Conservation (phyloP, 35 echinoderm and acorn worm genomes). For the Patiria miniata region DNA sequence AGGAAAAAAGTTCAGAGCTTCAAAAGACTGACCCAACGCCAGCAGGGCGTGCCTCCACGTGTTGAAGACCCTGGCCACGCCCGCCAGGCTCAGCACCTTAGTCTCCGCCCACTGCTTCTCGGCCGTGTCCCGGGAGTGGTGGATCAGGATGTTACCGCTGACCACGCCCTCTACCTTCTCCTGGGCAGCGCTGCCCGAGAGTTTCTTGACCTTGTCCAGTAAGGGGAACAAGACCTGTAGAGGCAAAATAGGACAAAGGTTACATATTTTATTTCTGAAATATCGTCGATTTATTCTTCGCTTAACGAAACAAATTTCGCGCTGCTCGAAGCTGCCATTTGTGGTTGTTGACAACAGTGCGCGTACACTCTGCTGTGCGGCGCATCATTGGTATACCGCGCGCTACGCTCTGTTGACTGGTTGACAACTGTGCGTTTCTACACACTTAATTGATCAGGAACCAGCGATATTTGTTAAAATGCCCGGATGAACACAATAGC, state of each 20-base stretch:
- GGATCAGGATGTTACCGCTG: slow-evolving; percentile 86
- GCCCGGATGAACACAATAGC: too few species aligned
- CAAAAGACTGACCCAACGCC: slow-evolving; percentile 66
- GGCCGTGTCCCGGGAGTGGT: slow-evolving; percentile 95
- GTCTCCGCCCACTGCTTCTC: slow-evolving; percentile 99
- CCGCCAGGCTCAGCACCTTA: slow-evolving; percentile 92
- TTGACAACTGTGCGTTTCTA: too few species aligned
- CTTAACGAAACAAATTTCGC: too few species aligned
- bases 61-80: slow-evolving; percentile 98
- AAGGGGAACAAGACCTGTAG: slow-evolving; percentile 88
- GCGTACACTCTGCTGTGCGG: too few species aligned
- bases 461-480: too few species aligned
- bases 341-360: too few species aligned
- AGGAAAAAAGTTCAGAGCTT: too few species aligned
- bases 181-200: slow-evolving; percentile 77
- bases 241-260: neutral
- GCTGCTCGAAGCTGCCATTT: too few species aligned
- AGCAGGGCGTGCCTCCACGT: slow-evolving; percentile 96
- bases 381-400: too few species aligned
- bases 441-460: too few species aligned
- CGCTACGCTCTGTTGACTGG: too few species aligned
- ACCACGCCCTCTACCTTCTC: slow-evolving; percentile 47
- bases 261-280: neutral
- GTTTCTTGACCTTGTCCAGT: slow-evolving; percentile 97
- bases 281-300: too few species aligned